Evolutionary conservation across 2,797 vertebrate genomes (phyloP).

Genomic region (Ammospiza maritima): DNA sequence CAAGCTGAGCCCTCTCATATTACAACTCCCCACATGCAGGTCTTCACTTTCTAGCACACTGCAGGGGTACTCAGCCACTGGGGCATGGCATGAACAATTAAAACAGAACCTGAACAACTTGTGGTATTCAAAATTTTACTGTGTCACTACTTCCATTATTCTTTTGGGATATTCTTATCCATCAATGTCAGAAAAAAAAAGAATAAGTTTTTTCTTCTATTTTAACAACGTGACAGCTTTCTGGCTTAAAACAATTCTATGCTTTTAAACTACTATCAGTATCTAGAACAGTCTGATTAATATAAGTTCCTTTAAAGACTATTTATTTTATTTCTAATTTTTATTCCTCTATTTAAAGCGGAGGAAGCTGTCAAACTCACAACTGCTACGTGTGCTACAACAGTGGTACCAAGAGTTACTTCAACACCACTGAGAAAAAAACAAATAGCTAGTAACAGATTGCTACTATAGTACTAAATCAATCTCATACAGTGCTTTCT

Average conservation of each 20-base stretch:
- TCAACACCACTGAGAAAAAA: not conserved
- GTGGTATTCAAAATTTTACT: not conserved
- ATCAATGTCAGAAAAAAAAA: not conserved
- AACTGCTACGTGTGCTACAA: not conserved
- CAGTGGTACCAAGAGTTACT: not conserved
- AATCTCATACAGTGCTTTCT: not conserved
- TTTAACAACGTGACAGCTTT: not conserved
- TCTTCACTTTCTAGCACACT: not conserved
- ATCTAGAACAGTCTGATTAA: not conserved
- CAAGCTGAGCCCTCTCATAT: not conserved
- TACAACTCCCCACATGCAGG: not conserved
- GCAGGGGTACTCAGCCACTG: not conserved
- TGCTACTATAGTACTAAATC: not conserved
- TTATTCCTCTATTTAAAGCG: not conserved
- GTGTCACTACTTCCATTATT: not conserved
- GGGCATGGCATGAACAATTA: not conserved
- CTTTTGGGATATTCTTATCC: not conserved
- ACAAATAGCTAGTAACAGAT: not conserved
- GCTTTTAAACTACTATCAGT: not conserved
- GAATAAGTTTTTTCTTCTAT: not conserved
- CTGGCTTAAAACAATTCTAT: not conserved
- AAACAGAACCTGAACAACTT: not conserved
- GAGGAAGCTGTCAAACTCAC: not conserved
- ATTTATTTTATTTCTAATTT: not conserved
- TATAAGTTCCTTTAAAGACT: not conserved